A percentile compares a stretch with the other conserved stretches of the same genome.
Conservation (phyloP, 2,113 vertebrate species). For the Aegypius monachus region DNA sequence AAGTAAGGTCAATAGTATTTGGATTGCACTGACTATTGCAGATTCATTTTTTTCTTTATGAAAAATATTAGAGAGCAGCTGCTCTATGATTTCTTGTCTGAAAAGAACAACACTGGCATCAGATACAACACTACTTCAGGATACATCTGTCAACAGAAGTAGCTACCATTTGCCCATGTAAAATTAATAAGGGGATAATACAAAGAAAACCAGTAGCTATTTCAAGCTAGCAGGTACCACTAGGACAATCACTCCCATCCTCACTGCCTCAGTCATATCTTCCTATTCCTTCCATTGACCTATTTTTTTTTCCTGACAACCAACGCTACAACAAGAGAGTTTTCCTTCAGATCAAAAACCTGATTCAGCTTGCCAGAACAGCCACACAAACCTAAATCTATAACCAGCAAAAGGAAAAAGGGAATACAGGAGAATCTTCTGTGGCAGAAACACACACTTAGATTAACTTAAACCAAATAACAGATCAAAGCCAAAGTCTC, state of each 20-base stretch:
- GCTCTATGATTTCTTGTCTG: slow-evolving; percentile 96
- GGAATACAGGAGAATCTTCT: background rate
- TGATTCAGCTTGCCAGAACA: background rate
- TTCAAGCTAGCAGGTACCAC: background rate
- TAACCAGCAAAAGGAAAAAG: background rate
- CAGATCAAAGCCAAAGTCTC: background rate
- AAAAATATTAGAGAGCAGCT: slow-evolving; percentile 93
- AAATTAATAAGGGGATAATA: background rate
- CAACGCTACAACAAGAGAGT: background rate
- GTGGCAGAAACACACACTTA: background rate
- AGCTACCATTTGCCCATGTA: background rate
- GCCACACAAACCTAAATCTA: background rate
- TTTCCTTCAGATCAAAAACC: background rate
- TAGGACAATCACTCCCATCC: background rate
- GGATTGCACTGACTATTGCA: slow-evolving; percentile 96
- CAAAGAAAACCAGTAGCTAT: background rate
- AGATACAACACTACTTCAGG: background rate
- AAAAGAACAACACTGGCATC: slow-evolving; percentile 29
- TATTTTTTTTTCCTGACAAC: background rate
- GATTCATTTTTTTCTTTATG: slow-evolving; percentile 96
- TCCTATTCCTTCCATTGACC: background rate
- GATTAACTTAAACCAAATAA: background rate
- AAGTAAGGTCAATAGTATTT: slow-evolving; percentile 93
- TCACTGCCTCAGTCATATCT: background rate
- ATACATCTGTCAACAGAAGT: background rate